Conservation (phyloP, 2,888 invertebrate genomes). For the Boloria euphrosyne region DNA sequence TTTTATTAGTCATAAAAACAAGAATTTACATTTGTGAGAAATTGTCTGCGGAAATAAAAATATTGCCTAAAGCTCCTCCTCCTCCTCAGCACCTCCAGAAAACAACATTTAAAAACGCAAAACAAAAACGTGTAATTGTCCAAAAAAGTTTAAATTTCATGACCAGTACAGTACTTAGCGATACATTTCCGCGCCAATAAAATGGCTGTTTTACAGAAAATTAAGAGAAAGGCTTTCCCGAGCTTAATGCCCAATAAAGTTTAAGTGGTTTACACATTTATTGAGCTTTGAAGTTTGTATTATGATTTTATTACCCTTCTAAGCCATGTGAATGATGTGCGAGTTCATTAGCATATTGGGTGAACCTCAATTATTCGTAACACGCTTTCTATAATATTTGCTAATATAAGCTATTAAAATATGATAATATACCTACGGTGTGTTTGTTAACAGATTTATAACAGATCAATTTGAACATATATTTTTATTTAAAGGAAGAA, state of each 20-base stretch:
- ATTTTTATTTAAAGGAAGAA: too few species aligned
- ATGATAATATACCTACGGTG: not conserved
- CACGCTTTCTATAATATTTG: slow-evolving; percentile 11
- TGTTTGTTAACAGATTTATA: too few species aligned
- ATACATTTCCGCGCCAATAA: slow-evolving; percentile 14
- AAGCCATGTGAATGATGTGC: slow-evolving; percentile 14
- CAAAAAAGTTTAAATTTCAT: not conserved
- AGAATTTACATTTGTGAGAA: too few species aligned
- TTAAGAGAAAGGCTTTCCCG: slow-evolving; percentile 35
- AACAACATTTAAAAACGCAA: not conserved
- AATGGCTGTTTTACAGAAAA: slow-evolving; percentile 37
- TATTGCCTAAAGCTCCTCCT: too few species aligned
- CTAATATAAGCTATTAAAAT: not conserved
- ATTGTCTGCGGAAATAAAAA: too few species aligned
- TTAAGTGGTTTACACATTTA: slow-evolving; percentile 23
- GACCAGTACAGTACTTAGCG: not conserved
- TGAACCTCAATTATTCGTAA: slow-evolving; percentile 8
- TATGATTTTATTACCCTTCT: slow-evolving; percentile 26
- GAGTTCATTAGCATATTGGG: slow-evolving; percentile 10
- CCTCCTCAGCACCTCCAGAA: too few species aligned
- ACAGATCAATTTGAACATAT: too few species aligned
- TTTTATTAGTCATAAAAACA: too few species aligned
- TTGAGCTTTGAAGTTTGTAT: slow-evolving; percentile 21
- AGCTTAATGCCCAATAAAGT: slow-evolving; percentile 38
- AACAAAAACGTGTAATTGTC: not conserved